Evolutionary conservation across 2,797 vertebrate species (phyloP).

Genomic region (Alosa sapidissima): DNA sequence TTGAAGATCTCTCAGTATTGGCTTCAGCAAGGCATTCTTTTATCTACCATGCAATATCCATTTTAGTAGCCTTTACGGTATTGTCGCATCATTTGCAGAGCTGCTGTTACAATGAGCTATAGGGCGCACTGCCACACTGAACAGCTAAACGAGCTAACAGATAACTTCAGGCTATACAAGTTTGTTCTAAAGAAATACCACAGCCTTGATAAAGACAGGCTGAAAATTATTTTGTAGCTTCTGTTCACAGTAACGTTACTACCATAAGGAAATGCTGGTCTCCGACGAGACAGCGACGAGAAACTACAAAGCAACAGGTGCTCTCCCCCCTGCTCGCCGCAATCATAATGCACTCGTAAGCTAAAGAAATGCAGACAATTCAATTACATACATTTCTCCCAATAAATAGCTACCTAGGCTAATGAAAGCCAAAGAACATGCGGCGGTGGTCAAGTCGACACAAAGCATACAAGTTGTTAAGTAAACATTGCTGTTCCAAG

Average conservation of each 20-base stretch:
- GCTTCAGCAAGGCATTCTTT: background rate
- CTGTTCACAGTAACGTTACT: background rate
- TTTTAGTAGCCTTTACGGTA: background rate
- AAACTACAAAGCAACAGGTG: slow-evolving; percentile 46
- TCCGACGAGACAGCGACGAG: background rate
- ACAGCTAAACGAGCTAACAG: background rate
- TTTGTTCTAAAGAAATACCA: background rate
- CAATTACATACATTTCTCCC: background rate
- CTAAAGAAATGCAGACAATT: background rate
- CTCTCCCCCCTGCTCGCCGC: background rate
- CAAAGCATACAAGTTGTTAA: slow-evolving; percentile 27
- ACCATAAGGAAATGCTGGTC: background rate
- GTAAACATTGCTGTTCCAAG: slow-evolving; percentile 38
- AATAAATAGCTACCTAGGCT: background rate
- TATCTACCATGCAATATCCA: background rate
- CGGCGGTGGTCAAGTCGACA: slow-evolving; percentile 4
- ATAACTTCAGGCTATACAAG: background rate
- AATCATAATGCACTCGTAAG: background rate
- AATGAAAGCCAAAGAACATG: background rate
- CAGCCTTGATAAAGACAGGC: background rate
- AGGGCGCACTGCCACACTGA: background rate
- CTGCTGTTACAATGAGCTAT: background rate
- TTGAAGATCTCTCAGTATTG: background rate
- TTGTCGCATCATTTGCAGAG: background rate
- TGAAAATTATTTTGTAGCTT: background rate